phyloP scores from a whole-genome alignment of 2,113 vertebrate genomes.

The Tiliqua scincoides region DNA sequence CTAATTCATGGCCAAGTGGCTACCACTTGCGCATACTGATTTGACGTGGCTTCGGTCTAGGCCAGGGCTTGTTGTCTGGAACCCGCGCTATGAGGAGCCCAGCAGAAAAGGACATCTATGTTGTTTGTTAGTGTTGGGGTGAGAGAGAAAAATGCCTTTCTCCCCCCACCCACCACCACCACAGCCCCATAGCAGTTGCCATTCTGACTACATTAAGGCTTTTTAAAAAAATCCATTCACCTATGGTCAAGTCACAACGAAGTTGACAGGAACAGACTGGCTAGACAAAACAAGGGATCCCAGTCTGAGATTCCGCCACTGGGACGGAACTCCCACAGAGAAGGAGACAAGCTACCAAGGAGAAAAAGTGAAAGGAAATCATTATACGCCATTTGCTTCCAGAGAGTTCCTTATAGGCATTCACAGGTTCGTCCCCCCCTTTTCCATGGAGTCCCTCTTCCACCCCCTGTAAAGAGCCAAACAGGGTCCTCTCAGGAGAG shows the following conservation, averaged over 20 bases:
- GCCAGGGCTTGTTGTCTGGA: conserved; percentile 56
- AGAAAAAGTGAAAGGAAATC: neutral
- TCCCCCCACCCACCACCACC: too few species aligned
- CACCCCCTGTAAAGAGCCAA: neutral
- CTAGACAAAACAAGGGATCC: conserved; percentile 22
- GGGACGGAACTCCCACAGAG: conserved; percentile 17
- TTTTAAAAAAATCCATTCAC: neutral
- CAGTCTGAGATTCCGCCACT: conserved; percentile 19
- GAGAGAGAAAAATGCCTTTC: conserved; percentile 15
- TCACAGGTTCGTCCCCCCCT: neutral
- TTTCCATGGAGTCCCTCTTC: neutral
- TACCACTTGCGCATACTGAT: conserved; percentile 72
- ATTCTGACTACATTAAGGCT: neutral
- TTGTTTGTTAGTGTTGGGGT: conserved; percentile 10
- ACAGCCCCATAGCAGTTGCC: neutral
- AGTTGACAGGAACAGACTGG: conserved; percentile 6
- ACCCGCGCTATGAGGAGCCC: conserved; percentile 17
- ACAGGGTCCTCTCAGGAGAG: neutral
- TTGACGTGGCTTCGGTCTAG: conserved; percentile 64
- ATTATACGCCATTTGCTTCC: neutral
- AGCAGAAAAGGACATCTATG: conserved; percentile 43
- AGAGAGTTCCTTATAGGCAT: neutral
- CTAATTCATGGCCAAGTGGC: conserved; percentile 70
- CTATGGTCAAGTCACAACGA: conserved; percentile 16
- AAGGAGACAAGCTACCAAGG: neutral